Percentiles rank a stretch among this genome's conserved stretches.
Evolutionary conservation across 1,140 invertebrate species (phyloP).

Genomic region (Drosophila ironensis): DNA sequence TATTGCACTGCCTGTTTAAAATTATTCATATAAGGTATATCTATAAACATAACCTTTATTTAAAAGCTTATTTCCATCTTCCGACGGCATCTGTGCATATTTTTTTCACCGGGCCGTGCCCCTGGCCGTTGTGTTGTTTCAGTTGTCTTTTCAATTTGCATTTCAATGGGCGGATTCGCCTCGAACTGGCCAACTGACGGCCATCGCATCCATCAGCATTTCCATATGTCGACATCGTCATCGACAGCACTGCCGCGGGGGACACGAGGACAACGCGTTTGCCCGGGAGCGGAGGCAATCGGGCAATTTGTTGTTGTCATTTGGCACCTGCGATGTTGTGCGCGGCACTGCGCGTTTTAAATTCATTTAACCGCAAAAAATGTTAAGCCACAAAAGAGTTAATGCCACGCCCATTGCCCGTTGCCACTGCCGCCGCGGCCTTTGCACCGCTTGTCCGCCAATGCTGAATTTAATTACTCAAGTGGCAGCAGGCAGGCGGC

Average conservation of each 20-base stretch:
- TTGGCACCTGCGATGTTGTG: constrained; percentile 65
- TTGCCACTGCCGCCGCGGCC: too few relatives aligned
- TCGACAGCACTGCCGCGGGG: constrained; percentile 16
- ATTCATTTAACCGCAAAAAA: constrained; percentile 80
- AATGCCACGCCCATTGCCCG: constrained; percentile 67
- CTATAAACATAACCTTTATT: too few relatives aligned
- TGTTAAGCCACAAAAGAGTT: constrained; percentile 77
- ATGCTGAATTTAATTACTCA: constrained; percentile 77
- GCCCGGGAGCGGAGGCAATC: constrained; percentile 38
- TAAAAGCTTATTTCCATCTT: too few relatives aligned
- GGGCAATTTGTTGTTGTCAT: constrained; percentile 77
- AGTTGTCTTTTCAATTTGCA: constrained; percentile 68
- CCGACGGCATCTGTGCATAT: too few relatives aligned
- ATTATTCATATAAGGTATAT: too few relatives aligned
- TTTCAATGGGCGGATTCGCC: constrained; percentile 67
- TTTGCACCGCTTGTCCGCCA: neutral
- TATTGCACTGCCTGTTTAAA: too few relatives aligned
- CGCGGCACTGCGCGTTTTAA: constrained; percentile 63
- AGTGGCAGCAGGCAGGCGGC: constrained; percentile 46
- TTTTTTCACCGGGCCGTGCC: constrained; percentile 15
- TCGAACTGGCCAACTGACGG: constrained; percentile 6
- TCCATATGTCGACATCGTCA: constrained; percentile 69
- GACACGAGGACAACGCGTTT: constrained; percentile 10
- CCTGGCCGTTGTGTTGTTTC: constrained; percentile 30
- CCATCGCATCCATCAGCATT: constrained; percentile 61